A percentile compares a stretch with the other conserved stretches of the same genome.
These are phyloP conservation scores for Tachysurus fulvidraco DNA, from an alignment of 2,113 vertebrate species.

Conservation along the genomic window DNA sequence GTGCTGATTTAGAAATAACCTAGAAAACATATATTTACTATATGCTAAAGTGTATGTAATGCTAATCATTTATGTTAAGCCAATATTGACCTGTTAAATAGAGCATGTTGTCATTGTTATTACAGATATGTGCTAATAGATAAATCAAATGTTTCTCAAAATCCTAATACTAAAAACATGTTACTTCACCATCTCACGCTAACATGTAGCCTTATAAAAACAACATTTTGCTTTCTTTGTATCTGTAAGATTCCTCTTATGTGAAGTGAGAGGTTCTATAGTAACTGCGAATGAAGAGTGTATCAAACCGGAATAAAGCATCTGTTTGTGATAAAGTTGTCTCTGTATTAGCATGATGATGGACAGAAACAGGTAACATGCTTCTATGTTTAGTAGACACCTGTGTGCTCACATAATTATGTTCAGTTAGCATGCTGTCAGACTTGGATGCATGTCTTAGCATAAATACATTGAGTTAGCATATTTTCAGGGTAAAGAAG, in stretches of 20 bases:
- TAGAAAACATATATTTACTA: neutral
- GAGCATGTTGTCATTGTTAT: neutral
- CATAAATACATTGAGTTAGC: no score
- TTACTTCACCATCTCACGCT: neutral
- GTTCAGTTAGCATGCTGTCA: no score
- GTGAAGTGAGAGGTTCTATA: neutral
- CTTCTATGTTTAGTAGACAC: neutral
- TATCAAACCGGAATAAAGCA: neutral
- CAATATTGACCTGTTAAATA: no score
- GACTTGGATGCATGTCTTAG: no score
- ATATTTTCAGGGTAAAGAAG: no score
- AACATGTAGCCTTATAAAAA: neutral
- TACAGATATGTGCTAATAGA: neutral
- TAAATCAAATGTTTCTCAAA: neutral
- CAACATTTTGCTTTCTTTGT: neutral
- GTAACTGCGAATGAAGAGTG: neutral
- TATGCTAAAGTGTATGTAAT: neutral
- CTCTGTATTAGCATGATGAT: neutral
- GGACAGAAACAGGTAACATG: neutral
- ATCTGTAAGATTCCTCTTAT: neutral
- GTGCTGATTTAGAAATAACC: neutral
- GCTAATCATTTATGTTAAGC: no score
- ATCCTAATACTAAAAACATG: neutral
- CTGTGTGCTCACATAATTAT: neutral
- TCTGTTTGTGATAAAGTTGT: neutral